A percentile compares a stretch with the other conserved stretches of the same genome.
phyloP scores from a whole-genome alignment of 2,113 vertebrate species.

The Percina caprodes region DNA sequence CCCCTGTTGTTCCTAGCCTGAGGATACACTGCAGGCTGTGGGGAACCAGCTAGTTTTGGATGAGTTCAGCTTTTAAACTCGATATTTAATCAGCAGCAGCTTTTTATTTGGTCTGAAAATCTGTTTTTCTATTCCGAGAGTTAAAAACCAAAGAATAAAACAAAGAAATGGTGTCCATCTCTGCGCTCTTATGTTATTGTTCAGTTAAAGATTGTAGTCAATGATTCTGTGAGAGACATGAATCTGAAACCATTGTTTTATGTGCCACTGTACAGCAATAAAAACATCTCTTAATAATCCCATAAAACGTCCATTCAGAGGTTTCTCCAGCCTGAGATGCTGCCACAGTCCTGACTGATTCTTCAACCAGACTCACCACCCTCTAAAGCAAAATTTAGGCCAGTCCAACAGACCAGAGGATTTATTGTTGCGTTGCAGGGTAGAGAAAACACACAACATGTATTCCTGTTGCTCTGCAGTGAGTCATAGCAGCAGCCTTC shows the following conservation, averaged over 20 bases:
- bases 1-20: conserved; percentile 53
- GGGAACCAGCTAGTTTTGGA: too few relatives aligned
- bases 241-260: conserved; percentile 14
- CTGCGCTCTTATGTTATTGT: neutral
- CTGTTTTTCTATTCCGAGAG: neutral
- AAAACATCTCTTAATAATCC: conserved; percentile 12
- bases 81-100: neutral
- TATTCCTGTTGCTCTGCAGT: conserved; percentile 48
- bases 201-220: neutral
- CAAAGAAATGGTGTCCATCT: neutral
- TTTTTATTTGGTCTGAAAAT: conserved; percentile 6
- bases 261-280: conserved; percentile 1
- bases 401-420: conserved; percentile 20
- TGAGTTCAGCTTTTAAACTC: neutral
- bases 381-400: conserved; percentile 53
- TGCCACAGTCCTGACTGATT: neutral
- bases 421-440: conserved; percentile 54
- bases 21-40: conserved; percentile 33
- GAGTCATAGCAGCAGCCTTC: conserved; percentile 31
- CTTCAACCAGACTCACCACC: conserved; percentile 37
- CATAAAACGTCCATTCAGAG: conserved; percentile 9
- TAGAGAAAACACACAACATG: conserved; percentile 26
- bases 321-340: neutral
- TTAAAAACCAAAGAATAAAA: neutral
- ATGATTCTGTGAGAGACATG: neutral